These are phyloP conservation scores for Alligator mississippiensis DNA, from an alignment of 2,113 vertebrate genomes.

Conservation along the genomic window DNA sequence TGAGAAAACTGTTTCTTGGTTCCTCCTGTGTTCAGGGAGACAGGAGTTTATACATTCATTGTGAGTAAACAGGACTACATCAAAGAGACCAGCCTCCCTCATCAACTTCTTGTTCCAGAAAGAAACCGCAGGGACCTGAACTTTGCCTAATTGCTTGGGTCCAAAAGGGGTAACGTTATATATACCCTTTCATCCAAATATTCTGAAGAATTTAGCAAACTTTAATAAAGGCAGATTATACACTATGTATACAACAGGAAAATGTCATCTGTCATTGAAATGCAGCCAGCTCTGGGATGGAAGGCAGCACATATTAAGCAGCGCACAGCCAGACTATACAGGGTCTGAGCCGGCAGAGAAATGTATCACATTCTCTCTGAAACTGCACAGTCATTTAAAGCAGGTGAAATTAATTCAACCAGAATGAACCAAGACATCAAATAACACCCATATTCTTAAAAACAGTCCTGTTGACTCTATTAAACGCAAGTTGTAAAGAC, in stretches of 20 bases:
- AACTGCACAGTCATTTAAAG: fast-evolving
- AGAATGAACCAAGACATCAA: neutral
- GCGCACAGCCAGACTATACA: neutral
- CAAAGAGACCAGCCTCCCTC: neutral
- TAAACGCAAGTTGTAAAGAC: neutral
- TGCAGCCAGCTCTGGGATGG: neutral
- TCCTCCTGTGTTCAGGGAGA: conserved; percentile 25
- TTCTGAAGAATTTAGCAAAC: neutral
- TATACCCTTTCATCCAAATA: conserved; percentile 28
- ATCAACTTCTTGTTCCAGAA: neutral
- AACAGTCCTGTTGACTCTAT: neutral
- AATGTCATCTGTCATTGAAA: conserved; percentile 44
- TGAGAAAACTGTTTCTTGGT: neutral
- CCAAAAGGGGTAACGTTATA: too few relatives aligned
- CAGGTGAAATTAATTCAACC: neutral
- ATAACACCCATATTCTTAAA: neutral
- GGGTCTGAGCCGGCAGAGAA: neutral
- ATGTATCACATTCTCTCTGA: neutral
- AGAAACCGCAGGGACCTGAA: too few relatives aligned
- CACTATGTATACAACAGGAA: conserved; percentile 5
- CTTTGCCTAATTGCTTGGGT: too few relatives aligned
- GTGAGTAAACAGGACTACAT: neutral
- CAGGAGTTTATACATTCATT: fast-evolving
- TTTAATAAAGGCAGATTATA: neutral
- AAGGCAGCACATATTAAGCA: neutral